Conservation (phyloP, 2,797 vertebrate genomes). For the Paguma larvata region DNA sequence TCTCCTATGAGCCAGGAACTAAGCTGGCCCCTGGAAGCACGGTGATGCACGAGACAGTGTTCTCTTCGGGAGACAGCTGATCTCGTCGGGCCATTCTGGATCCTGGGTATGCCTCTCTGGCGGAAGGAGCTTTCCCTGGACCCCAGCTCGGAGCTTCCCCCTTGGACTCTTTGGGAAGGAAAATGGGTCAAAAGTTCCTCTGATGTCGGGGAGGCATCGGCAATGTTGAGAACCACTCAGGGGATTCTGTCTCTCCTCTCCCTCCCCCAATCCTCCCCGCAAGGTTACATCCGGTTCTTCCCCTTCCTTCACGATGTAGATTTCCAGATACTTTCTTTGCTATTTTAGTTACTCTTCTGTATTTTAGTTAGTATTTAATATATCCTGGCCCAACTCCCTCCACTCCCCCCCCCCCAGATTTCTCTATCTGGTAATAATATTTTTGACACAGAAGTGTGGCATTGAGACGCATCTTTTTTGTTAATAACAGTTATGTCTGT, state of each 20-base stretch:
- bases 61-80: background rate
- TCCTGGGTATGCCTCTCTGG: background rate
- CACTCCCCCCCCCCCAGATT: background rate
- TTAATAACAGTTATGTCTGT: background rate
- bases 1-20: background rate
- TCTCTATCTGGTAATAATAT: background rate
- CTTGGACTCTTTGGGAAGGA: conserved; percentile 1
- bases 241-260: background rate
- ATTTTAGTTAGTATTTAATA: conserved; percentile 5
- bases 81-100: background rate
- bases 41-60: background rate
- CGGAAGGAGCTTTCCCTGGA: background rate
- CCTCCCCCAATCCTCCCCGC: background rate
- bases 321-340: background rate
- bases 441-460: background rate
- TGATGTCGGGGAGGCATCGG: background rate
- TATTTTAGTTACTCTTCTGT: conserved; percentile 36
- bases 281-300: background rate
- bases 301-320: background rate
- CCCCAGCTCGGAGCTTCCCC: background rate
- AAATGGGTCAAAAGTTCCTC: background rate
- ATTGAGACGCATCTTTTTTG: background rate
- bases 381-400: background rate
- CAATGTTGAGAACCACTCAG: background rate
- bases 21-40: background rate